Percentiles rank a stretch among this genome's conserved stretches.
Evolutionary conservation across 64 coral and sea anemone genomes (phyloP).

Genomic region (Orbicella faveolata): DNA sequence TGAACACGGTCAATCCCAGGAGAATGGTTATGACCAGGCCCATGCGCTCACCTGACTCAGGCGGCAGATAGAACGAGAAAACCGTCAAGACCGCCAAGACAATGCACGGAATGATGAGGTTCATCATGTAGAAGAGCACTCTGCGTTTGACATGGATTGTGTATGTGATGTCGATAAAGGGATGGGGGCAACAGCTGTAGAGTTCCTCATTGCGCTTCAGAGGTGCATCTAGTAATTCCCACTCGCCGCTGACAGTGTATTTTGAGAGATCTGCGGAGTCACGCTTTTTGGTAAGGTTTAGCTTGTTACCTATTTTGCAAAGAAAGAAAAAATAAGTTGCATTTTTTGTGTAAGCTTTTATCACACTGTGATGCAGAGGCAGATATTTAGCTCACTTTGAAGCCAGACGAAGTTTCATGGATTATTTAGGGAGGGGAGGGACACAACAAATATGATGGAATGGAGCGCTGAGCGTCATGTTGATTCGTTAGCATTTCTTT

Average conservation of each 20-base stretch:
- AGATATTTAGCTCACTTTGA: too few relatives aligned
- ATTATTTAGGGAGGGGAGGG: too few relatives aligned
- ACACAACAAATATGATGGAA: too few relatives aligned
- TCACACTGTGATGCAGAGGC: too few relatives aligned
- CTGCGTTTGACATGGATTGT: conserved; percentile 77
- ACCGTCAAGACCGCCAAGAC: conserved; percentile 74
- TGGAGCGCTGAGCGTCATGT: too few relatives aligned
- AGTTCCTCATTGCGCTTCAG: conserved; percentile 34
- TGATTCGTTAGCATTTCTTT: too few relatives aligned
- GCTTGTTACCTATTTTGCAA: neutral
- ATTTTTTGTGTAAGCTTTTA: too few relatives aligned
- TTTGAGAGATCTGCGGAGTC: conserved; percentile 63
- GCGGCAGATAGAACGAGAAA: conserved; percentile 82
- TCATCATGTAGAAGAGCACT: conserved; percentile 91
- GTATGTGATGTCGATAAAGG: conserved; percentile 82
- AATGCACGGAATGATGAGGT: conserved; percentile 81
- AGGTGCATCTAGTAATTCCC: conserved; percentile 67
- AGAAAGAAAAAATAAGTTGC: neutral
- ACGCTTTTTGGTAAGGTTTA: conserved; percentile 52
- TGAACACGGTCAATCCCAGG: conserved; percentile 85
- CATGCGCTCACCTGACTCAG: conserved; percentile 89
- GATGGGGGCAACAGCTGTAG: conserved; percentile 82
- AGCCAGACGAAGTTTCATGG: too few relatives aligned
- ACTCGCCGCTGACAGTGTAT: conserved; percentile 84
- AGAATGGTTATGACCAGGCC: conserved; percentile 86